These are phyloP conservation scores for Patiria miniata DNA, from an alignment of 35 echinoderm and acorn worm genomes.

Conservation along the genomic window DNA sequence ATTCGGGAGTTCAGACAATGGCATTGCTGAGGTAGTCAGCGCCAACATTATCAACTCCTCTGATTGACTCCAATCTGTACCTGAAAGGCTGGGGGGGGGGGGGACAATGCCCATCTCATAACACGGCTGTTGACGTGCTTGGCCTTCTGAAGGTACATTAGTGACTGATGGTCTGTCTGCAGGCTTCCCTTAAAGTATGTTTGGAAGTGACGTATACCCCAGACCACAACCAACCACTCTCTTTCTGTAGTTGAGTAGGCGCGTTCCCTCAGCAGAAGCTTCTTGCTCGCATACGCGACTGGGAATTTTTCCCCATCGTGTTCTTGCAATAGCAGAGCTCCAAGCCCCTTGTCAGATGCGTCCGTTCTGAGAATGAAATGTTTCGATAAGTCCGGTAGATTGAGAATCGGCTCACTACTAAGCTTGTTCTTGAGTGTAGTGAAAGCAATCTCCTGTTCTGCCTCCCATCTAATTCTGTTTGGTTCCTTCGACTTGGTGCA, in stretches of 20 bases:
- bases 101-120: slow-evolving; percentile 58
- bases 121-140: slow-evolving; percentile 53
- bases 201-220: slow-evolving; percentile 57
- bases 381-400: slow-evolving; percentile 9
- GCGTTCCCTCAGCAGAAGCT: slow-evolving; percentile 27
- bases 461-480: slow-evolving; percentile 27
- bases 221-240: slow-evolving; percentile 57
- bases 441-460: slow-evolving; percentile 24
- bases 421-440: slow-evolving; percentile 32
- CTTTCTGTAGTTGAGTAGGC: slow-evolving; percentile 26
- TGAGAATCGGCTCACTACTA: slow-evolving; percentile 31
- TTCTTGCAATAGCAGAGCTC: slow-evolving; percentile 44
- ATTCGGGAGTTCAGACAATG: too few species aligned
- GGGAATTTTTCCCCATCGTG: slow-evolving; percentile 36
- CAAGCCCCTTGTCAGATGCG: slow-evolving; percentile 53
- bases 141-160: slow-evolving; percentile 29
- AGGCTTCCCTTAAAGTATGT: slow-evolving; percentile 44
- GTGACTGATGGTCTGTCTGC: slow-evolving; percentile 56
- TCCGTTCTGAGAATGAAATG: slow-evolving; percentile 42
- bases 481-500: slow-evolving; percentile 32
- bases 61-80: slow-evolving; percentile 54
- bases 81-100: slow-evolving; percentile 57
- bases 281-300: slow-evolving; percentile 53
- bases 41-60: slow-evolving; percentile 59
- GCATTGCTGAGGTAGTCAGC: slow-evolving; percentile 59